Base-by-base conservation (phyloP, 2,113 vertebrate species). In the Gadus chalcogrammus region DNA sequence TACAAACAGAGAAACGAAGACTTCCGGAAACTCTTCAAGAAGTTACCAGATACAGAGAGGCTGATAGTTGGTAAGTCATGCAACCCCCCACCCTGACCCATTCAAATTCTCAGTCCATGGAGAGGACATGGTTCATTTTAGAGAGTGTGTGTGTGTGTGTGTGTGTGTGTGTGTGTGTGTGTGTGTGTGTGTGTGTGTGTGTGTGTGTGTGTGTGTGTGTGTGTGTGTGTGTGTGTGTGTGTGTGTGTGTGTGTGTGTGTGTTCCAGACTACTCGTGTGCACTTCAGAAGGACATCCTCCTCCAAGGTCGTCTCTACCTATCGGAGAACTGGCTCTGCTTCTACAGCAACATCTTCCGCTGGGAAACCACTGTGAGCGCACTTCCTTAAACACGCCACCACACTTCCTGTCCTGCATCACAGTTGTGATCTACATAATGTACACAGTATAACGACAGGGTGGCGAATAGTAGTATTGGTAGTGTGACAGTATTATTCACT, bases 331-430 rank as follows among this genome's bases (percentile, higher is more conserved):
- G 94, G 94, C 91, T 97, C 70, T 96, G 95, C 82, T 97, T 97
- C 88, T 94, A 97, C 86, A 95, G 94, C 78, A 97, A 96, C 85
- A 96, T 97, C 85, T 97, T 97, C 90, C 93, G 95, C 84, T 96
- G 95, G 95, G 95, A 96, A 86, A 96, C 95, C 28, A 94, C 94
- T 11, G 95, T 95, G 87, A 90, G 92, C 76, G 15, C 6, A 35
- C 31, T 48, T 48, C 42, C 42, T 48, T 12, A 12, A 48, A 9
- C 42, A 48, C 42, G 12, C 42, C 42, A 13, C 9, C 42, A 48
- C 8, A 48, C 42, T 48, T 48, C 8, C 42, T 48, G 42, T 70
- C 53, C 53, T 35, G 27, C 77, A 64, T 67, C 42, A 59, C 84
- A 67, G 77, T 68, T 65, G 59, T 18, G 16, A 15, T 68, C 56